A percentile compares a stretch with the other conserved stretches of the same genome.
phyloP scores from a whole-genome alignment of 2,888 invertebrate genomes.

The Coenonympha arcania region DNA sequence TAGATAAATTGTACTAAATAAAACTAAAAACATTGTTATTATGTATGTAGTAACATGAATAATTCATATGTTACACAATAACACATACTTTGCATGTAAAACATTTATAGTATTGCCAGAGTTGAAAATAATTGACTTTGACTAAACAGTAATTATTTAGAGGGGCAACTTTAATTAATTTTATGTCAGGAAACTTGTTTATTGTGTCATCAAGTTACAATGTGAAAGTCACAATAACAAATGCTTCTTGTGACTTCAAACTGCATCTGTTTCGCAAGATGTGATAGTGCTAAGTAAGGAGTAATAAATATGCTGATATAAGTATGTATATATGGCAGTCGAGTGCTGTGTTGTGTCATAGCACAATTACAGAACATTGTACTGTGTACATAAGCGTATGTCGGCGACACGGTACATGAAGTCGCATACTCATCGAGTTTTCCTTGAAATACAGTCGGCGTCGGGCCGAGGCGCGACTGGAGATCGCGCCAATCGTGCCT shows the following conservation, averaged over 20 bases:
- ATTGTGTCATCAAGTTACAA: constrained; percentile 28
- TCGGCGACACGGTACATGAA: constrained; percentile 42
- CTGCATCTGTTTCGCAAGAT: constrained; percentile 16
- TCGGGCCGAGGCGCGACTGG: constrained; percentile 45
- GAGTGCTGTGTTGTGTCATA: constrained; percentile 25
- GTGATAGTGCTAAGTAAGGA: constrained; percentile 3
- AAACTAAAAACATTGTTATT: too few species aligned
- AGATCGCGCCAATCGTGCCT: constrained; percentile 58
- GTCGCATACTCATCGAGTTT: constrained; percentile 47
- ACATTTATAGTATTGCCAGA: constrained; percentile 38
- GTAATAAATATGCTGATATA: constrained; percentile 25
- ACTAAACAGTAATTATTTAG: constrained; percentile 19
- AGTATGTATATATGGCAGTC: not conserved
- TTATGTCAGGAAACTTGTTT: constrained; percentile 23
- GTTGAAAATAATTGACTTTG: constrained; percentile 17
- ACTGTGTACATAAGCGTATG: constrained; percentile 31
- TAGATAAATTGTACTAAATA: too few species aligned
- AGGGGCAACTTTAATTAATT: constrained; percentile 46
- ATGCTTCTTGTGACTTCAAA: constrained; percentile 43
- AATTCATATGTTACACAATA: not conserved
- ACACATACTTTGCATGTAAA: not conserved
- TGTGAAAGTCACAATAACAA: constrained; percentile 51
- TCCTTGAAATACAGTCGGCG: constrained; percentile 62
- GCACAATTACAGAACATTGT: constrained; percentile 10
- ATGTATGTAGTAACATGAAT: too few species aligned